These are phyloP conservation scores for Phalloptychus januarius DNA, from an alignment of 2,797 vertebrate species.

Conservation along the genomic window DNA sequence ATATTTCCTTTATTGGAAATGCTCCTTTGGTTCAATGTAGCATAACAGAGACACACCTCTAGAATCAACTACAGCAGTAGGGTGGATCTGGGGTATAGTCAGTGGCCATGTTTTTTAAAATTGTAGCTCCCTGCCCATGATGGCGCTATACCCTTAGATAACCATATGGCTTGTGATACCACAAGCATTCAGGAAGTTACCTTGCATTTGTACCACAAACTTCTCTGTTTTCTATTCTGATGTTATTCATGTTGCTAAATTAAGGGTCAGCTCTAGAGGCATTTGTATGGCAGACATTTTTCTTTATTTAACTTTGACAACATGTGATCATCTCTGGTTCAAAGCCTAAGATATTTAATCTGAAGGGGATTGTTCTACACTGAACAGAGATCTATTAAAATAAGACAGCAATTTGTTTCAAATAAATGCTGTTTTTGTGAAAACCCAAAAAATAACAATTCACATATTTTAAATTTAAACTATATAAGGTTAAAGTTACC, in stretches of 20 bases:
- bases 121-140: not conserved
- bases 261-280: too few species aligned
- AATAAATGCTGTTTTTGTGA: not conserved
- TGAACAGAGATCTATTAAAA: not conserved
- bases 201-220: not conserved
- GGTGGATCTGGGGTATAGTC: not conserved
- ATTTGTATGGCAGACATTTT: not conserved
- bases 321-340: not conserved
- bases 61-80: not conserved
- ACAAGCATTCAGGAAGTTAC: not conserved
- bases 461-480: not conserved
- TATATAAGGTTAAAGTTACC: not conserved
- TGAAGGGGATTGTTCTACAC: not conserved
- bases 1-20: not conserved
- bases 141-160: not conserved
- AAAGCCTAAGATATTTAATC: not conserved
- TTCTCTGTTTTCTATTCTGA: not conserved
- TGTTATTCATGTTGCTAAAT: too few species aligned
- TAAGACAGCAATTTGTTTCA: not conserved
- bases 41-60: not conserved
- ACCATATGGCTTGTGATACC: not conserved
- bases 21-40: not conserved
- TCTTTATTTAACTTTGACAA: not conserved
- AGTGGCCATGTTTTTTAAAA: not conserved
- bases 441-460: not conserved